Conservation (phyloP, 37 sponge, comb jelly and placozoan species). For the Agelas oroides region DNA sequence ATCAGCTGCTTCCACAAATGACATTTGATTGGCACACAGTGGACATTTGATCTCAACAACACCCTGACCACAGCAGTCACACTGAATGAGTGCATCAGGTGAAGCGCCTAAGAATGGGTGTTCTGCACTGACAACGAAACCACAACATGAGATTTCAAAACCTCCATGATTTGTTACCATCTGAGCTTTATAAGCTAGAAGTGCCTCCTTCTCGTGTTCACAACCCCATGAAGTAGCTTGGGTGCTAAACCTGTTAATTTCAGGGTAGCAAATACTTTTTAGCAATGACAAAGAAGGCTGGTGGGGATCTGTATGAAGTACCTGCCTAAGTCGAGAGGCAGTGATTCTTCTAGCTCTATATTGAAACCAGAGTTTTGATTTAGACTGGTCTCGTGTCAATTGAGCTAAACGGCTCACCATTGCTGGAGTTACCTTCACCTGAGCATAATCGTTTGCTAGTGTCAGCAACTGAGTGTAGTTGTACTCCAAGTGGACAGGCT, state of each 20-base stretch:
- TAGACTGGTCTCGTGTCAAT: slow-evolving; percentile 27
- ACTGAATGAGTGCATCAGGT: slow-evolving; percentile 42
- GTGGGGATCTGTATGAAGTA: slow-evolving; percentile 19
- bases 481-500: slow-evolving; percentile 10
- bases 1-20: slow-evolving; percentile 2
- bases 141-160: neutral
- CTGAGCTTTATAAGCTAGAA: no score
- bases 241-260: slow-evolving; percentile 15
- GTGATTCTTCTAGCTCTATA: slow-evolving; percentile 45
- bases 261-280: slow-evolving; percentile 43
- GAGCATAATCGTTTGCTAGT: neutral
- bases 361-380: slow-evolving; percentile 34
- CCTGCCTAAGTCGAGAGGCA: slow-evolving; percentile 39
- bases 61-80: slow-evolving; percentile 45
- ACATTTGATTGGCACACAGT: slow-evolving; percentile 5
- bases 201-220: no score
- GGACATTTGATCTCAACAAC: slow-evolving; percentile 44
- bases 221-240: slow-evolving; percentile 35
- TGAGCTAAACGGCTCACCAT: slow-evolving; percentile 11
- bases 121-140: neutral
- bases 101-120: slow-evolving; percentile 44
- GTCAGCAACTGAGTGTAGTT: slow-evolving; percentile 1
- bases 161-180: neutral
- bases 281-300: slow-evolving; percentile 37
- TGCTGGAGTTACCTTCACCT: slow-evolving; percentile 5